phyloP scores from a whole-genome alignment of 2,797 vertebrate species.

The Austrolebias charrua region DNA sequence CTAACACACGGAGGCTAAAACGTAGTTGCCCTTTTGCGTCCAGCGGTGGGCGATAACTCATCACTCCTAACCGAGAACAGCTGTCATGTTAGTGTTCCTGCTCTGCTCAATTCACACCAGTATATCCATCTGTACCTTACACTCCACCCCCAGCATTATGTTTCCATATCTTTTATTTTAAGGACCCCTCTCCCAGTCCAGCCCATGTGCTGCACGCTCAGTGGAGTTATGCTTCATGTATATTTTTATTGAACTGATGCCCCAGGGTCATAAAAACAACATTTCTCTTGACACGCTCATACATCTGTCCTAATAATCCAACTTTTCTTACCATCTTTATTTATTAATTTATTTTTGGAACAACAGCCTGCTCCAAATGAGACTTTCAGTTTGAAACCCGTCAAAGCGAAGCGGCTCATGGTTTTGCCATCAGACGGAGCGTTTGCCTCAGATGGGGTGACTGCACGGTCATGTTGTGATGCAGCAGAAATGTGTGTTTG shows the following conservation, averaged over 20 bases:
- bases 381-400: constrained; percentile 37
- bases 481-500: constrained; percentile 14
- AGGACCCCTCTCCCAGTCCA: constrained; percentile 16
- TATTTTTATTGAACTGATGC: constrained; percentile 71
- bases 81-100: constrained; percentile 1
- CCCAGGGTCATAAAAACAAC: constrained; percentile 70
- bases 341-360: constrained; percentile 6
- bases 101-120: constrained; percentile 5
- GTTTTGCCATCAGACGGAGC: constrained; percentile 21
- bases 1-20: too few relatives aligned
- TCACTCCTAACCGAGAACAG: too few relatives aligned
- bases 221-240: constrained; percentile 64
- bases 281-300: constrained; percentile 66
- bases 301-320: constrained; percentile 68
- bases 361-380: constrained; percentile 33
- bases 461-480: constrained; percentile 23
- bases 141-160: constrained; percentile 16
- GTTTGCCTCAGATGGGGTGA: constrained; percentile 13
- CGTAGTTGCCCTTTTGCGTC: too few relatives aligned
- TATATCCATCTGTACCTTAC: constrained; percentile 5
- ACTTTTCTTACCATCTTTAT: constrained; percentile 49
- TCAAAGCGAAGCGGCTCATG: constrained; percentile 34
- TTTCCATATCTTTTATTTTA: constrained; percentile 18
- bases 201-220: constrained; percentile 20
- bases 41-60: too few relatives aligned